Conservation (phyloP, 1,140 invertebrate species). For the Drosophila equinoxialis region DNA sequence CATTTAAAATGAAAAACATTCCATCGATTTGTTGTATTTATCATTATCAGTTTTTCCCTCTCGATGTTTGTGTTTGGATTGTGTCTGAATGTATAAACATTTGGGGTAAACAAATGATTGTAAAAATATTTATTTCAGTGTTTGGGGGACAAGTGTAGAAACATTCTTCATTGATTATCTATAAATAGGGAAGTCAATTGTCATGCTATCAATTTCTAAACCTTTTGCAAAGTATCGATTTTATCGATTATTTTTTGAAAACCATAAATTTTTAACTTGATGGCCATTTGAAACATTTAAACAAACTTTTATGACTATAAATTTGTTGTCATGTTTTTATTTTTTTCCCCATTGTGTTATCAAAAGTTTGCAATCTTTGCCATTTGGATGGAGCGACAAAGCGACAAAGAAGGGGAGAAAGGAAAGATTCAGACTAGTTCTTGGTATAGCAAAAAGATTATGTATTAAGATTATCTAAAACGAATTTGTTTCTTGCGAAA, state of each 20-base stretch:
- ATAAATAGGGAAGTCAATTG: conserved; percentile 61
- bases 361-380: conserved; percentile 48
- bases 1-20: neutral
- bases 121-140: conserved; percentile 63
- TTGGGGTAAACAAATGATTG: conserved; percentile 33
- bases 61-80: neutral
- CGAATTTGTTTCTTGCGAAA: conserved; percentile 1
- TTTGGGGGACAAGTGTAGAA: conserved; percentile 46
- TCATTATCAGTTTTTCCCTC: conserved; percentile 5
- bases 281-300: neutral
- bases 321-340: neutral
- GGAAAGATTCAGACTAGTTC: neutral
- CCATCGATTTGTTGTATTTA: neutral
- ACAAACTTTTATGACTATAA: neutral
- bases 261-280: neutral
- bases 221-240: neutral
- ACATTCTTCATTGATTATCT: conserved; percentile 8
- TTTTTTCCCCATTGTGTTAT: conserved; percentile 25
- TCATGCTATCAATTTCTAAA: neutral
- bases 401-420: conserved; percentile 15
- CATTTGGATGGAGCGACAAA: conserved; percentile 17
- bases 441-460: conserved; percentile 4
- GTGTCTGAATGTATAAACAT: neutral
- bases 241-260: conserved; percentile 6
- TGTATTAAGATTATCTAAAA: conserved; percentile 5